Percentiles rank a stretch among this genome's conserved stretches.
These are phyloP conservation scores for Parauchenoglanis ngamensis DNA, from an alignment of 2,797 vertebrate genomes.

Conservation along the genomic window DNA sequence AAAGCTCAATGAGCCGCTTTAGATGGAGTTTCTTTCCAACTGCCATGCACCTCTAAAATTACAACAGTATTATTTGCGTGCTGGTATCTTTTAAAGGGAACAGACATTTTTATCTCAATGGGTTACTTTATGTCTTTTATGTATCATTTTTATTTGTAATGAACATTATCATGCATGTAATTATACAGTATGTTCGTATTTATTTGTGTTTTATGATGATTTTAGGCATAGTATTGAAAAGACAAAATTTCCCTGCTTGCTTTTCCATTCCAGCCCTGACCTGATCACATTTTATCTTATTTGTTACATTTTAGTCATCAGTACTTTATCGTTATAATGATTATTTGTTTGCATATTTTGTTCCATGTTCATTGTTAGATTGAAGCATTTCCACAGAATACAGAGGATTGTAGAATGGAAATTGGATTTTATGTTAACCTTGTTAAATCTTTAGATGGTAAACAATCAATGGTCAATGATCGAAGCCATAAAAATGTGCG, in stretches of 20 bases:
- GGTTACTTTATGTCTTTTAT: not conserved
- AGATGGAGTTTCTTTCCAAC: not conserved
- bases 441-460: not conserved
- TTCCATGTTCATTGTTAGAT: not conserved
- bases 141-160: not conserved
- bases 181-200: not conserved
- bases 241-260: not conserved
- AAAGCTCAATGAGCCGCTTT: constrained; percentile 1
- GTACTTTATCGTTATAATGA: not conserved
- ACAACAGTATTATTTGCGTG: not conserved
- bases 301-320: not conserved
- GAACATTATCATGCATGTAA: not conserved
- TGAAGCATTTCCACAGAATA: not conserved
- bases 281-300: not conserved
- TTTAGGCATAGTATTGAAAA: not conserved
- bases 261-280: not conserved
- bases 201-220: no score
- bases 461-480: not conserved
- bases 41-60: constrained; percentile 2
- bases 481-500: not conserved
- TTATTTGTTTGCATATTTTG: not conserved
- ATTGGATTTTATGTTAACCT: not conserved
- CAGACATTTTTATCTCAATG: not conserved
- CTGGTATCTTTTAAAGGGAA: not conserved
- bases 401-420: not conserved